Evolutionary conservation across 2,797 vertebrate species (phyloP).

Genomic region (Betta splendens): DNA sequence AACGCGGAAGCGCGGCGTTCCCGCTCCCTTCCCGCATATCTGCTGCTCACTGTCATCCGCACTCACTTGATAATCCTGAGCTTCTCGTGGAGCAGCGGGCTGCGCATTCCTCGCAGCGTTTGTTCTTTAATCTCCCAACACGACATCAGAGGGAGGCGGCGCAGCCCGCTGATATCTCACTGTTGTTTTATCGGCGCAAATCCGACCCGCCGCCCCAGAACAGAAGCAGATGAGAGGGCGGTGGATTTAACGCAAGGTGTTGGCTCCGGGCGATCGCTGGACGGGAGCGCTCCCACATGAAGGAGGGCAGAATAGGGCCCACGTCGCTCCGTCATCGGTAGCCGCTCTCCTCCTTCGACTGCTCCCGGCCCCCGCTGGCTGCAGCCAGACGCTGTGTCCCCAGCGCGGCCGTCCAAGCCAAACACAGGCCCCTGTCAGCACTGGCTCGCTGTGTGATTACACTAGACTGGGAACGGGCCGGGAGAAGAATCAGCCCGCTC

Average conservation of each 20-base stretch:
- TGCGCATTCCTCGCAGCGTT: conserved; percentile 58
- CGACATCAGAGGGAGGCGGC: conserved; percentile 47
- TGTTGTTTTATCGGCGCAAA: conserved; percentile 51
- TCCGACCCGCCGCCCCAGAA: conserved; percentile 34
- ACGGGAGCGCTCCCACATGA: conserved; percentile 34
- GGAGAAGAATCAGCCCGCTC: conserved; percentile 55
- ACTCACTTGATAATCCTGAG: conserved; percentile 49
- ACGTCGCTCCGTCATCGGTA: conserved; percentile 45
- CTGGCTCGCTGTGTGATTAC: conserved; percentile 66
- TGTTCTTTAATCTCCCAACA: conserved; percentile 57
- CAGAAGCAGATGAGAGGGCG: conserved; percentile 39
- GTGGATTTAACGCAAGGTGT: conserved; percentile 24
- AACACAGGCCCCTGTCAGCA: conserved; percentile 73
- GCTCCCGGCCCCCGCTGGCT: background rate
- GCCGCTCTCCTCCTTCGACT: conserved; percentile 8
- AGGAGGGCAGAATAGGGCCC: conserved; percentile 47
- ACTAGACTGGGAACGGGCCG: conserved; percentile 64
- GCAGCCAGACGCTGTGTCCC: conserved; percentile 67
- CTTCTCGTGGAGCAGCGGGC: conserved; percentile 34
- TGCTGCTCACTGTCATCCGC: conserved; percentile 30
- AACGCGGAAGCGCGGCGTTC: conserved; percentile 47
- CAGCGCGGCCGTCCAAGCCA: conserved; percentile 66
- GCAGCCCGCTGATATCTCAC: conserved; percentile 4
- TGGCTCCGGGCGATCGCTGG: conserved; percentile 6
- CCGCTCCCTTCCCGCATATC: conserved; percentile 38